phyloP scores from a whole-genome alignment of 2,797 vertebrate species.

The Melanitta fusca region DNA sequence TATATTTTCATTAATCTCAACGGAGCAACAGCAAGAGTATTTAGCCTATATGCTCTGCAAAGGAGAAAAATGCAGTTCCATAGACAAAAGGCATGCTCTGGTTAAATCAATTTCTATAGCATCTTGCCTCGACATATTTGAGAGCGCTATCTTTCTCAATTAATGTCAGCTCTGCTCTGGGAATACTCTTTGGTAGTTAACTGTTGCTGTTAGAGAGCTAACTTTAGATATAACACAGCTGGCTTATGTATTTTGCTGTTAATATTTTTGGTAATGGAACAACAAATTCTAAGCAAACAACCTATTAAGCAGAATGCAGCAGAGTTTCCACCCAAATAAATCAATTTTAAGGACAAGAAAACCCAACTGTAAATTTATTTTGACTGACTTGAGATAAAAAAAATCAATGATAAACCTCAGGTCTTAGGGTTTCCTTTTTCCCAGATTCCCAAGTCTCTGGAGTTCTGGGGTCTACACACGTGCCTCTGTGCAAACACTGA shows the following conservation, averaged over 20 bases:
- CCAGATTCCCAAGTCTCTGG: background rate
- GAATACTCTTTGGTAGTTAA: constrained; percentile 63
- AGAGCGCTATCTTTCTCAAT: constrained; percentile 66
- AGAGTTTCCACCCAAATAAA: constrained; percentile 41
- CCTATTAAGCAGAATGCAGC: constrained; percentile 6
- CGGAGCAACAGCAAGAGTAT: background rate
- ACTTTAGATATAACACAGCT: constrained; percentile 59
- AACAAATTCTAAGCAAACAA: constrained; percentile 12
- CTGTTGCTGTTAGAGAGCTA: constrained; percentile 57
- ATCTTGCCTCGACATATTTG: constrained; percentile 57
- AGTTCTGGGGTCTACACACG: background rate
- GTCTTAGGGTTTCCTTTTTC: background rate
- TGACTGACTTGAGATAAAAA: background rate
- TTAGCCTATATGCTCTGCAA: background rate
- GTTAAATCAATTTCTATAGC: constrained; percentile 63
- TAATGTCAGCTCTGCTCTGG: constrained; percentile 58
- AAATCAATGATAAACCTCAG: background rate
- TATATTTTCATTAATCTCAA: constrained; percentile 14
- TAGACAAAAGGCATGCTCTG: constrained; percentile 44
- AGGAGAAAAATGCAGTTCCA: constrained; percentile 16
- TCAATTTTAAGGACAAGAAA: constrained; percentile 38
- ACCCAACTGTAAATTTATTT: background rate
- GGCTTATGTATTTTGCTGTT: constrained; percentile 51
- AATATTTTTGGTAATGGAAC: constrained; percentile 44
- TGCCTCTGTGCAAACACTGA: background rate